Percentiles rank a stretch among this genome's conserved stretches.
Conservation (phyloP, 2,113 vertebrate genomes). For the Pelecanoides urinatrix region DNA sequence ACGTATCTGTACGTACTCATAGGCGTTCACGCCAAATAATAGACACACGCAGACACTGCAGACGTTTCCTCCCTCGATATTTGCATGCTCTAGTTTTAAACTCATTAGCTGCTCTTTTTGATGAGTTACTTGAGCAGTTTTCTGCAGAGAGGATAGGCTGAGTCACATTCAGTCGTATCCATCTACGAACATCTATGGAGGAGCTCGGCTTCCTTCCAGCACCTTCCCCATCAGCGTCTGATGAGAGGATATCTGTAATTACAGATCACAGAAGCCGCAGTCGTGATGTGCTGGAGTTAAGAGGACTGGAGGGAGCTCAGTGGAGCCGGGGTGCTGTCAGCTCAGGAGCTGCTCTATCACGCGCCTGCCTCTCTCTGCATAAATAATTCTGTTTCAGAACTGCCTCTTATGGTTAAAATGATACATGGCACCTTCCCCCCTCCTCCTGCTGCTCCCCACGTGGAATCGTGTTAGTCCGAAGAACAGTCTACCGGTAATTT, state of each 20-base stretch:
- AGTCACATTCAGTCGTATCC: background rate
- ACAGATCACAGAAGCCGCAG: background rate
- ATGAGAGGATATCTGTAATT: background rate
- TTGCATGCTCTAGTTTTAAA: background rate
- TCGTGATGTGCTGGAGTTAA: background rate
- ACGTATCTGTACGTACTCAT: background rate
- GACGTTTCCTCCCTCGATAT: background rate
- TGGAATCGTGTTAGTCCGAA: background rate
- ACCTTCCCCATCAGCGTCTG: background rate
- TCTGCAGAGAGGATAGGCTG: background rate
- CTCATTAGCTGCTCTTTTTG: background rate
- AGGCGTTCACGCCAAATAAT: background rate
- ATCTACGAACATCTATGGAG: background rate
- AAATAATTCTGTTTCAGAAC: constrained; percentile 5
- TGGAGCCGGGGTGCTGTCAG: background rate
- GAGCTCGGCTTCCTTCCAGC: background rate
- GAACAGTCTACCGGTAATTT: background rate
- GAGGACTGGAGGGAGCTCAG: background rate
- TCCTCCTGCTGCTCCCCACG: background rate
- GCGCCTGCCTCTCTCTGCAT: background rate
- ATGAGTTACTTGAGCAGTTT: background rate
- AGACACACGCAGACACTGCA: background rate
- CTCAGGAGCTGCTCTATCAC: background rate
- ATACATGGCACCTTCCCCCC: background rate
- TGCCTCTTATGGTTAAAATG: background rate